phyloP scores from a whole-genome alignment of 2,888 invertebrate species.

The Himalopsyche anomala region DNA sequence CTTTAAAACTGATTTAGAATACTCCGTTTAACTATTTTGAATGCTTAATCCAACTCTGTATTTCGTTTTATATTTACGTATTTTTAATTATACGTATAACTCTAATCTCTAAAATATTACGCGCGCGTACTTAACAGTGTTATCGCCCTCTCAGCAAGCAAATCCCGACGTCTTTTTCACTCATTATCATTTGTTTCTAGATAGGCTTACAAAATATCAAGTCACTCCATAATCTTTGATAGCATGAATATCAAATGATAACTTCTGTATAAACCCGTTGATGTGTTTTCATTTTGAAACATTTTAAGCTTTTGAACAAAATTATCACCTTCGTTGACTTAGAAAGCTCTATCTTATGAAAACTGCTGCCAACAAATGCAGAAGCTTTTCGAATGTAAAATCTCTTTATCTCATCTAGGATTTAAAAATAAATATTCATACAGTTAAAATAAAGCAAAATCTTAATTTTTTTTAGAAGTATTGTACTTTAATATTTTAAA shows the following conservation, averaged over 20 bases:
- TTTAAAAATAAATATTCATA: neutral
- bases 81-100: no score
- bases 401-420: neutral
- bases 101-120: no score
- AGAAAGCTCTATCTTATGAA: neutral
- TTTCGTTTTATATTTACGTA: no score
- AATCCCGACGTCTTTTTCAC: no score
- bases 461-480: no score
- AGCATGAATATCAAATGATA: conserved; percentile 29
- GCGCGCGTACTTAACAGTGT: no score
- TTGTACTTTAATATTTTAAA: no score
- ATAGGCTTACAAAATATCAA: neutral
- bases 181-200: neutral
- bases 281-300: neutral
- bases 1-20: no score
- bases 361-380: neutral
- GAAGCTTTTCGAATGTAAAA: neutral
- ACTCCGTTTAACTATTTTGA: no score
- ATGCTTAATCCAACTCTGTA: no score
- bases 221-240: conserved; percentile 26
- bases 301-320: conserved; percentile 8
- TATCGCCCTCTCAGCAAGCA: no score
- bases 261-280: neutral
- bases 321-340: neutral
- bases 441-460: no score